phyloP scores from a whole-genome alignment of 2,888 invertebrate species.

The Tillus elongatus region DNA sequence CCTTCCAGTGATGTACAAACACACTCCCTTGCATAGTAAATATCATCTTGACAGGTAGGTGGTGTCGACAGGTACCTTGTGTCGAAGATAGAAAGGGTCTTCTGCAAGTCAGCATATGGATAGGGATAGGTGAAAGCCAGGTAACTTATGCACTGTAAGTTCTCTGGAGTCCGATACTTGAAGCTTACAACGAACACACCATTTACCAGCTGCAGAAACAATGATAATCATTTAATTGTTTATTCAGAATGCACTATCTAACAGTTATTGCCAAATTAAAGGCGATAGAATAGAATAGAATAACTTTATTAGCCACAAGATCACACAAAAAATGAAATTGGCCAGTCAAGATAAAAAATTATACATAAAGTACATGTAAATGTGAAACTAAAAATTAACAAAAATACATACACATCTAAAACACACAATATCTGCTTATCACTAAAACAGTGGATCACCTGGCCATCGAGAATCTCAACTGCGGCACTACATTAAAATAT shows the following conservation, averaged over 20 bases:
- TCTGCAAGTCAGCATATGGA: slow-evolving; percentile 74
- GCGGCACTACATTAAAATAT: no score
- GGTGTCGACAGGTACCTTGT: slow-evolving; percentile 45
- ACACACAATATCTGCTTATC: no score
- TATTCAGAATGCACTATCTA: neutral
- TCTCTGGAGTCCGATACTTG: slow-evolving; percentile 62
- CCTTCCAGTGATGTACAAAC: slow-evolving; percentile 70
- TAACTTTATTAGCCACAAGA: no score
- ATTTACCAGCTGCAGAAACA: slow-evolving; percentile 54
- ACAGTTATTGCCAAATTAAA: neutral
- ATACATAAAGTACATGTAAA: no score
- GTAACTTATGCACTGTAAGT: slow-evolving; percentile 62
- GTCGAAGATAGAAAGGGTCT: slow-evolving; percentile 61
- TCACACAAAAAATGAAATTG: no score
- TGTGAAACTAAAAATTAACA: no score
- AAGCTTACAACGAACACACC: slow-evolving; percentile 68
- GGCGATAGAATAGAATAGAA: no score
- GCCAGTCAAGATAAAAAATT: no score
- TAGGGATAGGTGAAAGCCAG: slow-evolving; percentile 90
- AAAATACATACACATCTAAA: no score
- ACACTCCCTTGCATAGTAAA: slow-evolving; percentile 79
- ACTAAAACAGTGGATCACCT: no score
- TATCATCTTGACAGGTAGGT: slow-evolving; percentile 47
- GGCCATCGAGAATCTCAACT: no score
- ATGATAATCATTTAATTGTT: neutral